phyloP scores from a whole-genome alignment of 1,140 invertebrate species.

The Lepidurus packardi region DNA sequence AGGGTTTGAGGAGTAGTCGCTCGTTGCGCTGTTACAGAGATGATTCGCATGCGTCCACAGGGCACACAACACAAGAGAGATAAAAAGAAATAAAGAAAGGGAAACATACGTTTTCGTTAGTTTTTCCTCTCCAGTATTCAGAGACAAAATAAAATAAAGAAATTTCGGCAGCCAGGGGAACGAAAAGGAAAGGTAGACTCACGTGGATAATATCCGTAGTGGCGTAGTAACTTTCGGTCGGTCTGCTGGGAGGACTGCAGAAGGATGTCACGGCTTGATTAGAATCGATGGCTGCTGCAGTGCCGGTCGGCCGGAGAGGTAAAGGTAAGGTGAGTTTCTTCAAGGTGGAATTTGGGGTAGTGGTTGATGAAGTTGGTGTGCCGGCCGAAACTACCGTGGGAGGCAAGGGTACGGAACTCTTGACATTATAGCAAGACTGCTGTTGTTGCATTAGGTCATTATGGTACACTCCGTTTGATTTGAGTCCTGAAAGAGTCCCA shows the following conservation, averaged over 20 bases:
- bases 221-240: conserved; percentile 58
- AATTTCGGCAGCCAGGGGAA: neutral
- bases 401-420: neutral
- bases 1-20: conserved; percentile 30
- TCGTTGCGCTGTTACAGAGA: conserved; percentile 26
- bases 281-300: conserved; percentile 25
- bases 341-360: conserved; percentile 46
- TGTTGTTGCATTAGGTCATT: conserved; percentile 24
- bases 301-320: conserved; percentile 16
- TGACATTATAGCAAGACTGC: neutral
- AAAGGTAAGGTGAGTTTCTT: neutral
- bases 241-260: conserved; percentile 12
- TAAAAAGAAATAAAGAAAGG: neutral
- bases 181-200: conserved; percentile 39
- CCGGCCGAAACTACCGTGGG: neutral
- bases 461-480: conserved; percentile 33
- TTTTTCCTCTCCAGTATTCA: conserved; percentile 23
- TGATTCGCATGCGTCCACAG: neutral
- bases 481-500: conserved; percentile 5
- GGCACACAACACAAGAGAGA: neutral
- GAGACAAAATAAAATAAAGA: neutral
- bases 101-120: neutral
- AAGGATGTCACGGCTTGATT: conserved; percentile 5
- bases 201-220: conserved; percentile 66
- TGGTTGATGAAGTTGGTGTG: conserved; percentile 39